These are phyloP conservation scores for Battus philenor DNA, from an alignment of 1,140 invertebrate genomes.

Conservation along the genomic window DNA sequence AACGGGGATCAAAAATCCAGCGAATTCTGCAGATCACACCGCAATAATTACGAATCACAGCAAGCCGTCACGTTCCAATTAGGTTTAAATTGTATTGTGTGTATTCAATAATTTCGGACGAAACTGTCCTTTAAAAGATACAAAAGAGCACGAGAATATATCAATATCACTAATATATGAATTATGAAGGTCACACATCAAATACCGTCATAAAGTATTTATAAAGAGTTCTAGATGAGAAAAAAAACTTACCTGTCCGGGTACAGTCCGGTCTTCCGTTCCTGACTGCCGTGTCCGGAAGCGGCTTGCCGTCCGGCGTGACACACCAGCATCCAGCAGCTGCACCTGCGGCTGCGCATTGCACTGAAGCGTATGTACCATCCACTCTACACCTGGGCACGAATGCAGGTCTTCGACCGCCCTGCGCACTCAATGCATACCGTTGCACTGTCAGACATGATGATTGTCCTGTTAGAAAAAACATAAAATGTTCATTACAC, in stretches of 20 bases:
- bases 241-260: constrained; percentile 46
- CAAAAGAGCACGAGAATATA: too few relatives aligned
- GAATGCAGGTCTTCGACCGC: constrained; percentile 58
- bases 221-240: too few relatives aligned
- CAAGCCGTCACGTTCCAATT: too few relatives aligned
- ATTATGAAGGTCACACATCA: too few relatives aligned
- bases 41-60: too few relatives aligned
- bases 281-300: constrained; percentile 84
- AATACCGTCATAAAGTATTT: too few relatives aligned
- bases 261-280: constrained; percentile 82
- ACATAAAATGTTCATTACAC: constrained; percentile 6
- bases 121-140: too few relatives aligned
- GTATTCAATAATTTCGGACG: too few relatives aligned
- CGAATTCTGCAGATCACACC: too few relatives aligned
- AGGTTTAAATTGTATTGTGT: too few relatives aligned
- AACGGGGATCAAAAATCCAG: too few relatives aligned
- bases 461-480: constrained; percentile 48
- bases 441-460: constrained; percentile 51
- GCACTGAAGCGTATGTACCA: constrained; percentile 88
- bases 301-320: constrained; percentile 84
- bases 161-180: too few relatives aligned
- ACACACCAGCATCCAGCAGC: constrained; percentile 87
- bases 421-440: constrained; percentile 54
- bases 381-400: constrained; percentile 86
- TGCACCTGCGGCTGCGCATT: constrained; percentile 85